Percentiles rank a stretch among this genome's conserved stretches.
Evolutionary conservation across 2,888 invertebrate species (phyloP).

Genomic region (Heliothis peltigera): DNA sequence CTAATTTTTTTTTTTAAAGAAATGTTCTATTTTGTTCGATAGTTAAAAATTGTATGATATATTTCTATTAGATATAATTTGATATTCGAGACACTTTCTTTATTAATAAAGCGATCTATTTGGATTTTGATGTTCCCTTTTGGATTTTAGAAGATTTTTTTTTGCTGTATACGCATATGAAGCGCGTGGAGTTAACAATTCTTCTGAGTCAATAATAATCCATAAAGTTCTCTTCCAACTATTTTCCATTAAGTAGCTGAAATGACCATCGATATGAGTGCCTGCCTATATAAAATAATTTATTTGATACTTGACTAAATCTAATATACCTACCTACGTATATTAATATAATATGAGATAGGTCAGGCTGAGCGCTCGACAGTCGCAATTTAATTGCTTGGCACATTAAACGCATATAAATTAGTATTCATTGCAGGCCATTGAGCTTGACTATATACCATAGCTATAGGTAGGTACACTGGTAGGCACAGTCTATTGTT

Average conservation of each 20-base stretch:
- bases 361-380: slow-evolving; percentile 55
- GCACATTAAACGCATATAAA: slow-evolving; percentile 87
- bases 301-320: neutral
- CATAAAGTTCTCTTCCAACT: too few relatives aligned
- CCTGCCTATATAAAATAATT: neutral
- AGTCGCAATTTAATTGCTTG: slow-evolving; percentile 85
- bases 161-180: too few relatives aligned
- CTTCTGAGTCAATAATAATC: too few relatives aligned
- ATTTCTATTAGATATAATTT: too few relatives aligned
- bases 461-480: slow-evolving; percentile 16
- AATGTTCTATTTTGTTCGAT: slow-evolving; percentile 74
- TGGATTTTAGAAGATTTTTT: too few relatives aligned
- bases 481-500: slow-evolving; percentile 25
- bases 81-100: too few relatives aligned
- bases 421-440: slow-evolving; percentile 86
- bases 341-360: slow-evolving; percentile 36
- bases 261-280: too few relatives aligned
- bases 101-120: too few relatives aligned
- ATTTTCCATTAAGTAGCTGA: too few relatives aligned
- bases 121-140: too few relatives aligned
- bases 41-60: slow-evolving; percentile 50
- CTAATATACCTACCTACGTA: neutral
- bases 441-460: slow-evolving; percentile 62
- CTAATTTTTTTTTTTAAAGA: slow-evolving; percentile 83
- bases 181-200: too few relatives aligned